Evolutionary conservation across 2,888 invertebrate genomes (phyloP).

Genomic region (Thelaira solivaga): DNA sequence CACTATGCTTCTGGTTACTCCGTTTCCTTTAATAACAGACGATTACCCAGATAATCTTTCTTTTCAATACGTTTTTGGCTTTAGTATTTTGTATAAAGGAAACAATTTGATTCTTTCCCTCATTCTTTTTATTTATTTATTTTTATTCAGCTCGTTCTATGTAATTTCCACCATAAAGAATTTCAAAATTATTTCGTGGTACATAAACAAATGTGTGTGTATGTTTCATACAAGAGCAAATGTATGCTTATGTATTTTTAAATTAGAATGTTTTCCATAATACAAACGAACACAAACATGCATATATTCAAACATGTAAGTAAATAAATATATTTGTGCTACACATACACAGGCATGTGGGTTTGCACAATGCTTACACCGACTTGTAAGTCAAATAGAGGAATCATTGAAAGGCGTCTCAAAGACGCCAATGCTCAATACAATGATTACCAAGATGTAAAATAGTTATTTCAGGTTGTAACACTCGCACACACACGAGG

Average conservation of each 20-base stretch:
- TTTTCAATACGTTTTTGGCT: slow-evolving; percentile 32
- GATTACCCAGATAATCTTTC: slow-evolving; percentile 44
- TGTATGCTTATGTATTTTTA: too few species aligned
- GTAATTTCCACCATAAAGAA: slow-evolving; percentile 42
- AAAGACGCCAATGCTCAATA: slow-evolving; percentile 21
- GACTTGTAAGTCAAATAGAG: too few species aligned
- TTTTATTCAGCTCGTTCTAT: slow-evolving; percentile 21
- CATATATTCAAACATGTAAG: too few species aligned
- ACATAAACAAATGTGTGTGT: too few species aligned
- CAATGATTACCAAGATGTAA: slow-evolving; percentile 6
- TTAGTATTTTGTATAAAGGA: not conserved
- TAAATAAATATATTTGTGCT: too few species aligned
- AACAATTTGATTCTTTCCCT: not conserved
- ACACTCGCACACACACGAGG: not conserved
- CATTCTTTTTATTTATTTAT: not conserved
- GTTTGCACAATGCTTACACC: too few species aligned
- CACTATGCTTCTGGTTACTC: too few species aligned
- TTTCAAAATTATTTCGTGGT: slow-evolving; percentile 25
- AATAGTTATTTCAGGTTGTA: not conserved
- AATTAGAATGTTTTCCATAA: too few species aligned
- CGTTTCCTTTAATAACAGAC: too few species aligned
- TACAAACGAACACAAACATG: too few species aligned
- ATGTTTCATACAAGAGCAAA: too few species aligned
- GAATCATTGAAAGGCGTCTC: slow-evolving; percentile 37
- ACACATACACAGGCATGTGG: too few species aligned